Evolutionary conservation across 1,140 invertebrate species (phyloP).

Genomic region (Drosophila eugracilis): DNA sequence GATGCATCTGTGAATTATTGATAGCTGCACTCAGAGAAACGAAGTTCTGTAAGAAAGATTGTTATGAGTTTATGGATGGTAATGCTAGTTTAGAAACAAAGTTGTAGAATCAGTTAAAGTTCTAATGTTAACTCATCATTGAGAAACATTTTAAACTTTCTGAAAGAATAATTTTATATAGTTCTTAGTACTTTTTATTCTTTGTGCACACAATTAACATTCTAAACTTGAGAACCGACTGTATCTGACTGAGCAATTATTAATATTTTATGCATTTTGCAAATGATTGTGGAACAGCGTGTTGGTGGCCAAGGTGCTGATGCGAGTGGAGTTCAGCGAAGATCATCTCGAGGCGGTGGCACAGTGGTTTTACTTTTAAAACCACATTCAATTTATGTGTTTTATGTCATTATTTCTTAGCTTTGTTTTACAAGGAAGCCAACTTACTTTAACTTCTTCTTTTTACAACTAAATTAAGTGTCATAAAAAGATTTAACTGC

Average conservation of each 20-base stretch:
- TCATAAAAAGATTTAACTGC: not conserved
- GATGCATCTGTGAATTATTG: conserved; percentile 49
- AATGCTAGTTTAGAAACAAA: too few species aligned
- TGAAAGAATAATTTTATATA: too few species aligned
- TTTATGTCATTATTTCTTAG: too few species aligned
- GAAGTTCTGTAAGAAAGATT: too few species aligned
- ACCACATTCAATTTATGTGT: not conserved
- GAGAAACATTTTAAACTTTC: too few species aligned
- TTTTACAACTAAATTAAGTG: not conserved
- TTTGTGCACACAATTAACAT: conserved; percentile 73
- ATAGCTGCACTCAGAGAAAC: too few species aligned
- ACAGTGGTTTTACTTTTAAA: not conserved
- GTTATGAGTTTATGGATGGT: too few species aligned
- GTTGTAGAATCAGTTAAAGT: too few species aligned
- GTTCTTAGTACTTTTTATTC: too few species aligned
- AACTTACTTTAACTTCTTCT: not conserved
- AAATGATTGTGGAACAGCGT: conserved; percentile 51
- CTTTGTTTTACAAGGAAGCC: too few species aligned
- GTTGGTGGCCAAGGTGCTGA: conserved; percentile 22
- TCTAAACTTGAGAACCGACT: conserved; percentile 20
- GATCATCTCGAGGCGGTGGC: not conserved
- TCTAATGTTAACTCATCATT: too few species aligned
- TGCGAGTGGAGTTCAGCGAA: conserved; percentile 16
- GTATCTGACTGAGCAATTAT: conserved; percentile 44
- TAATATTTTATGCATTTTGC: conserved; percentile 53